Evolutionary conservation across 2,113 vertebrate genomes (phyloP), one percentile per base, ranked within the genome.

Genomic region (Epinephelus fuscoguttatus): DNA sequence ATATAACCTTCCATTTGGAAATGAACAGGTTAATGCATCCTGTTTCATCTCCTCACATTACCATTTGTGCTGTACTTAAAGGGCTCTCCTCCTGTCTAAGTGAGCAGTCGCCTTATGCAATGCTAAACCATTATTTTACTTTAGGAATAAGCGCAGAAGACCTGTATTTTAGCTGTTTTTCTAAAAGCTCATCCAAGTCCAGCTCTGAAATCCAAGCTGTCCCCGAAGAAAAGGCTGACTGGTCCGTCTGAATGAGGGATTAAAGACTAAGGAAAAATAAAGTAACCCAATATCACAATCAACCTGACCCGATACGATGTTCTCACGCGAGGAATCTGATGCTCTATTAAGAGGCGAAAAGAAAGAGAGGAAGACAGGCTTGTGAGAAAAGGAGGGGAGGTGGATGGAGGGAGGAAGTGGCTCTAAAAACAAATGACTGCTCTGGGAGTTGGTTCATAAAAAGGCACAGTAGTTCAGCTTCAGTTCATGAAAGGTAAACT

Each of bases 271-370:
- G 63, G 81, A 63, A 63, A 80, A 80, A 63, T 70, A 74, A 68
- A 63, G 81, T 47, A 84, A 88, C 81, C 63, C 52, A 55, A 88
- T 88, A 84, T 78, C 72, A 57, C 67, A 72, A 84, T 84, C 85
- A 80, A 69, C 67, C 11, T 18, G 68, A 69, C 60, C 55, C 10
- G 47, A 57, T 52, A 18, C 6, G 9, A 53, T 6, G 15, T 64
- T 88, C 86, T 78, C 86, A 84, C 78, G 86, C 73, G 17, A 81
- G 72, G 69, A 88, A 81, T 78, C 69, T 23, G 73, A 84, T 47
- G 81, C 85, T 80, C 70, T 47, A 19, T 50, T 45, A 30, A 17
- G 57, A 69, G 23, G 30, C 4, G 2, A 33, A 50, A 6, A 57
- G 57, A 63, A 40, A 76, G 50, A 70, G 57, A 47, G 63, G 79